These are phyloP conservation scores for Brachyhypopomus gauderio DNA, from an alignment of 2,113 vertebrate genomes.

Conservation along the genomic window DNA sequence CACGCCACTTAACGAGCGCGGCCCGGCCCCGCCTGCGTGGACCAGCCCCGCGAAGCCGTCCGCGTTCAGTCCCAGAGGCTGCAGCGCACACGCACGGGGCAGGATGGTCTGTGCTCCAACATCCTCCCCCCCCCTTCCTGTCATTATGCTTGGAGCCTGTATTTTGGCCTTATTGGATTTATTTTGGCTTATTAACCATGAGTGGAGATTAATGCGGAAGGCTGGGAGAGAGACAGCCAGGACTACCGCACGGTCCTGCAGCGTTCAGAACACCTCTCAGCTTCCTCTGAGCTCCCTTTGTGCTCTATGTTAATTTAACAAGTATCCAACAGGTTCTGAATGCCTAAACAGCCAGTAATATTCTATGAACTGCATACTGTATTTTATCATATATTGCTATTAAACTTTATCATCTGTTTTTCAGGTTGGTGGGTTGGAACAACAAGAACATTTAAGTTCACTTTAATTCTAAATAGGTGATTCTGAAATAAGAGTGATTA, in stretches of 20 bases:
- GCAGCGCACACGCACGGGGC: conserved; percentile 1
- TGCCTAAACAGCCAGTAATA: too few species aligned
- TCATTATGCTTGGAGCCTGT: conserved; percentile 35
- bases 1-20: neutral
- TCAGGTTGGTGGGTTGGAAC: too few species aligned
- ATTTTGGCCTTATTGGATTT: conserved; percentile 43
- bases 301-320: too few species aligned
- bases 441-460: too few species aligned
- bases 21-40: conserved; percentile 9
- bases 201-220: conserved; percentile 24
- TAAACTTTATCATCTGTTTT: too few species aligned
- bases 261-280: neutral
- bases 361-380: too few species aligned
- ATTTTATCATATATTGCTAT: too few species aligned
- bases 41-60: neutral
- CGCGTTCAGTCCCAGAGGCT: neutral
- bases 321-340: too few species aligned
- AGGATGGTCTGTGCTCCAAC: neutral
- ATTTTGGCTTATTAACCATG: conserved; percentile 40
- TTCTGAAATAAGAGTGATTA: too few species aligned
- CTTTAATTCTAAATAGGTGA: too few species aligned
- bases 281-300: neutral
- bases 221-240: neutral
- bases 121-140: conserved; percentile 30
- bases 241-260: neutral